Percentiles rank a stretch among this genome's conserved stretches.
Conservation (phyloP, 2,888 invertebrate genomes). For the Shargacucullia verbasci region DNA sequence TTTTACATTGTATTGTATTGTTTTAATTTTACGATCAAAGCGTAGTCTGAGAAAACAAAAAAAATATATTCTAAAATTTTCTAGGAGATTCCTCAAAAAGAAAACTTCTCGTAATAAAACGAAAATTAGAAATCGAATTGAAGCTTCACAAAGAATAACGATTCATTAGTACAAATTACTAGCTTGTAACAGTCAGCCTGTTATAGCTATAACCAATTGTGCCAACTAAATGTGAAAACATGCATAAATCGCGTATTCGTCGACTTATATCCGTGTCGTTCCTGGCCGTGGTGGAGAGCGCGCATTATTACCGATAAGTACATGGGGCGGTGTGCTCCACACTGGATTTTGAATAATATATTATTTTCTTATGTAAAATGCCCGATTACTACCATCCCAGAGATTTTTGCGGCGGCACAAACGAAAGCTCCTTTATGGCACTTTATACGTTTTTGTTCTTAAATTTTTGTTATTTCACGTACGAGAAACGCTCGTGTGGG, state of each 20-base stretch:
- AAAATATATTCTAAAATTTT: no score
- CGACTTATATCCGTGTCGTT: constrained; percentile 43
- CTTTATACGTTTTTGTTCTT: constrained; percentile 85
- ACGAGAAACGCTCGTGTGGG: constrained; percentile 55
- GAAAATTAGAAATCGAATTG: no score
- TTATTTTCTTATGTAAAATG: constrained; percentile 89
- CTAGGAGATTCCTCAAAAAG: no score
- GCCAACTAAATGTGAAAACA: constrained; percentile 11
- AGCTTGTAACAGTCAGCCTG: no score
- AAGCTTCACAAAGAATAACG: no score
- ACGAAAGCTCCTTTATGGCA: constrained; percentile 84
- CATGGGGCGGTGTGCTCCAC: constrained; percentile 81
- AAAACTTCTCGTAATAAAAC: no score
- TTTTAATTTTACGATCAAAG: no score
- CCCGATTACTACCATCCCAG: constrained; percentile 86
- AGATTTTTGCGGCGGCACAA: constrained; percentile 82
- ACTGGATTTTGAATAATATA: constrained; percentile 89
- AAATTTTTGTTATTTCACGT: constrained; percentile 75
- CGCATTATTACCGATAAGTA: constrained; percentile 87
- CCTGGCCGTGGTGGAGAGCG: constrained; percentile 64
- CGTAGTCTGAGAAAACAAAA: no score
- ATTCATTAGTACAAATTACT: not conserved
- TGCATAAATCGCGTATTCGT: constrained; percentile 38
- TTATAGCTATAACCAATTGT: no score
- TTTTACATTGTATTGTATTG: no score